Base-by-base conservation (phyloP, 2,888 invertebrate species). In the Spatulosminthurus flaviceps region DNA sequence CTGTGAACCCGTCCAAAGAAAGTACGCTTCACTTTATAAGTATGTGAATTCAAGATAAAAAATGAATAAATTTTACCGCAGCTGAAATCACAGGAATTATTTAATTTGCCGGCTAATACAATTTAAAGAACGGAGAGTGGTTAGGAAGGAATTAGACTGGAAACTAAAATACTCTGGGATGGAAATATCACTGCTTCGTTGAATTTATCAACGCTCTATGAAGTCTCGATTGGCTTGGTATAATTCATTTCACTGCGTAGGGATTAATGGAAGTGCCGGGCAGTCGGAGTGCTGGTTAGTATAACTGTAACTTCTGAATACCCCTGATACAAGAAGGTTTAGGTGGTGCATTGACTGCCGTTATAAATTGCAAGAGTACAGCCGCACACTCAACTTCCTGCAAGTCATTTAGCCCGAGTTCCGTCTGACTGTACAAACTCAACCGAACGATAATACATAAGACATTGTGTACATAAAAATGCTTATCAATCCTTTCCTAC, bases 341-440 rank as follows among this genome's bases (percentile, higher is more conserved):
- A 4, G 7, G 51, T 51, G n/a, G 51, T 51, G 51, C 16, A 51
- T 2, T n/a, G 16, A 51, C 19, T 22, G 13, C 1, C 21, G 26
- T 72, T 72, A 34, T 42, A 72, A 72, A 72, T 72, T 72, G 43
- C 70, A 72, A 72, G 43, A n/a, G 71, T 72, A 72, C 71, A 42
- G 71, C 42, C 71, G 71, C 71, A 72, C 71, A 43, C 9, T 72
- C n/a, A 43, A 51, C 51, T 51, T 51, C 51, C 16, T n/a, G 51
- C 1, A 51, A 51, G 51, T 51, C 51, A 51, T 51, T 51, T 13
- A 51, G 51, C 16, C 16, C n/a, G 2, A n/a, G 51, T 19, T n/a
- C 1, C 51, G 16, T 11, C 51, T n/a, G 51, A 34, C 34, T 34
- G 34, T 34, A 34, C 41, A 51, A 1, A 51, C 2, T 9, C 5